Percentiles rank a stretch among this genome's conserved stretches.
phyloP scores from a whole-genome alignment of 1,140 invertebrate species.

The Drosophila bipectinata region DNA sequence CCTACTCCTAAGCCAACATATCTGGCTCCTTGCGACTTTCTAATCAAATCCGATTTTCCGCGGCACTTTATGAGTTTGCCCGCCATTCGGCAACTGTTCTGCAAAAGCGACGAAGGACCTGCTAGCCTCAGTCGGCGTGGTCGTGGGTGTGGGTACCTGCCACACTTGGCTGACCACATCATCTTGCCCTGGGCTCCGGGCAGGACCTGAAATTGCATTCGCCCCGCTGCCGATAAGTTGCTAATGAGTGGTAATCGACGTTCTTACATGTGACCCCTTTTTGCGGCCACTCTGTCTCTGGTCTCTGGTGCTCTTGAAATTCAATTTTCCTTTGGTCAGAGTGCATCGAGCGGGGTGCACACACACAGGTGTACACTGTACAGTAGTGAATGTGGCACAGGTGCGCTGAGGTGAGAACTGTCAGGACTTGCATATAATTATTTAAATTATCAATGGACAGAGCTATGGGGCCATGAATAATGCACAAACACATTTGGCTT shows the following conservation, averaged over 20 bases:
- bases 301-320: slow-evolving; percentile 46
- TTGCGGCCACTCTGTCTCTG: slow-evolving; percentile 52
- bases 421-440: slow-evolving; percentile 52
- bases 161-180: slow-evolving; percentile 63
- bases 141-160: not conserved
- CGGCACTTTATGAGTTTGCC: slow-evolving; percentile 51
- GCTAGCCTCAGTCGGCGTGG: not conserved
- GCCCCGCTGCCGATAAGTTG: slow-evolving; percentile 51
- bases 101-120: slow-evolving; percentile 14
- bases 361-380: not conserved
- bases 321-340: slow-evolving; percentile 38
- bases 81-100: slow-evolving; percentile 47
- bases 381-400: slow-evolving; percentile 11
- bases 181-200: slow-evolving; percentile 35
- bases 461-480: slow-evolving; percentile 24
- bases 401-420: slow-evolving; percentile 40
- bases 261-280: slow-evolving; percentile 15
- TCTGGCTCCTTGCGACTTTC: slow-evolving; percentile 4
- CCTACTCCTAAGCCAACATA: slow-evolving; percentile 10
- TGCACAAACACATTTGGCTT: slow-evolving; percentile 21
- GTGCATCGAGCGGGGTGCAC: not conserved
- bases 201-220: slow-evolving; percentile 46
- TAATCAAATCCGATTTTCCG: slow-evolving; percentile 43
- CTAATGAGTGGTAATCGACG: slow-evolving; percentile 64
- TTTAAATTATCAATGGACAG: slow-evolving; percentile 39